Evolutionary conservation across 2,113 vertebrate genomes (phyloP), one percentile per base, ranked within the genome.

Genomic region (Brachyhypopomus gauderio): DNA sequence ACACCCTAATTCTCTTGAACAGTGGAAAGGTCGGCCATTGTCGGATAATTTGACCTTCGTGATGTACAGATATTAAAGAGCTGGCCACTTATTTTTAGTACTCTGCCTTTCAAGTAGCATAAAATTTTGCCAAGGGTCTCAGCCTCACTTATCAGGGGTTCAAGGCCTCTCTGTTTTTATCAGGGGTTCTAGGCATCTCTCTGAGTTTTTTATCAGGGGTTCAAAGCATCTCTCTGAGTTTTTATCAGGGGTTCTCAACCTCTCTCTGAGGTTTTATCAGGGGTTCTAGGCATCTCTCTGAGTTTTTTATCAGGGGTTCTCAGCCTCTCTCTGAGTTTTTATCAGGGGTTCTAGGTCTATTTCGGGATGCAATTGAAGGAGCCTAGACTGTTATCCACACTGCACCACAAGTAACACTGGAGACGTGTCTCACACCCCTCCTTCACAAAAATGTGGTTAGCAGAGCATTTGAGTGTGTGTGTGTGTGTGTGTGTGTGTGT

Each of bases 401-500:
- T 72, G 84, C 87, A 88, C 87, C 85, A 85, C 34, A 45, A 88
- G 86, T 74, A 34, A 79, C 87, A 77, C 58, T 81, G 86, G 83
- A 84, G 62, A 79, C 81, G 87, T 91, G 80, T 81, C 75, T 88
- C 63, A 69, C 64, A 78, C 71, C 55, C 34, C 76, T 92, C 82
- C 58, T 82, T 86, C 79, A 60, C 74, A 86, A 87, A 88, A 89
- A 56, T 89, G 89, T 83, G 91, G 89, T 92, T 89, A 89, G 83
- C 86, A 88, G 80, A 70, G 45, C 87, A 74, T 85, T 88, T 71
- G 86, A 83, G 86, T 85, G 85, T 86, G 85, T 84, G 86, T 86
- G 87, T 87, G 41, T n/a, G 70, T 52, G 71, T 59, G 84, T n/a
- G 66, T 16, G 27, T 3, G 38, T 3, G 62, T 72, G 64, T 58